phyloP scores from a whole-genome alignment of 1,140 invertebrate genomes.

The Conus ventricosus region DNA sequence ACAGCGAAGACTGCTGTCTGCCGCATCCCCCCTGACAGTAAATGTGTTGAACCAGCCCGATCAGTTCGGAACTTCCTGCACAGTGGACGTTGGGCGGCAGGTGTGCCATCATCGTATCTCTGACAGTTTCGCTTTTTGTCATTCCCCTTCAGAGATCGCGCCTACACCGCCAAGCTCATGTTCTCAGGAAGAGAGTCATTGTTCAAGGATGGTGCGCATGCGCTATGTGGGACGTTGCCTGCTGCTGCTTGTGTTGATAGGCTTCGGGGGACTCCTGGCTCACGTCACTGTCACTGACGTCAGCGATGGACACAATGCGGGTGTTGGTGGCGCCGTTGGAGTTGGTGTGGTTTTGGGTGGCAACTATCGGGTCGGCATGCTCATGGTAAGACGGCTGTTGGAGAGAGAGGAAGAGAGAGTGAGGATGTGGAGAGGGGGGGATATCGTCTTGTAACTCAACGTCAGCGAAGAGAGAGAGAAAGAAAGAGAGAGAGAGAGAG shows the following conservation, averaged over 20 bases:
- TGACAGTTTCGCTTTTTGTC: not conserved
- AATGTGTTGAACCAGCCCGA: not conserved
- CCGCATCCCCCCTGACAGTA: not conserved
- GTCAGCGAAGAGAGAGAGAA: too few relatives aligned
- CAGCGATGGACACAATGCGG: not conserved
- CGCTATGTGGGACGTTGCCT: constrained; percentile 34
- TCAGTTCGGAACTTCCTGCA: not conserved
- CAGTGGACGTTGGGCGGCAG: too few relatives aligned
- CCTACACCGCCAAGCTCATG: not conserved
- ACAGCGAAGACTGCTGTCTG: not conserved
- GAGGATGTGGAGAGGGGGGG: too few relatives aligned
- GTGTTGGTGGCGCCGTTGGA: not conserved
- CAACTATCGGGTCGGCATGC: not conserved
- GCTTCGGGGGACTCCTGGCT: constrained; percentile 23
- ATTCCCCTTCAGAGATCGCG: not conserved
- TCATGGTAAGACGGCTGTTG: constrained; percentile 4
- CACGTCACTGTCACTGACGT: constrained; percentile 27
- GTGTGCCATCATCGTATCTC: not conserved
- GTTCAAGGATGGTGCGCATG: constrained; percentile 33
- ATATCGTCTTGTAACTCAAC: too few relatives aligned
- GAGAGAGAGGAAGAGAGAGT: not conserved
- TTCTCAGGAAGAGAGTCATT: not conserved
- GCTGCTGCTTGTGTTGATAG: constrained; percentile 27
- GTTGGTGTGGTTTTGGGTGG: not conserved
- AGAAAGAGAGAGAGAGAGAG: too few relatives aligned